Conservation (phyloP, 2,113 vertebrate species). For the Onychostoma macrolepis region DNA sequence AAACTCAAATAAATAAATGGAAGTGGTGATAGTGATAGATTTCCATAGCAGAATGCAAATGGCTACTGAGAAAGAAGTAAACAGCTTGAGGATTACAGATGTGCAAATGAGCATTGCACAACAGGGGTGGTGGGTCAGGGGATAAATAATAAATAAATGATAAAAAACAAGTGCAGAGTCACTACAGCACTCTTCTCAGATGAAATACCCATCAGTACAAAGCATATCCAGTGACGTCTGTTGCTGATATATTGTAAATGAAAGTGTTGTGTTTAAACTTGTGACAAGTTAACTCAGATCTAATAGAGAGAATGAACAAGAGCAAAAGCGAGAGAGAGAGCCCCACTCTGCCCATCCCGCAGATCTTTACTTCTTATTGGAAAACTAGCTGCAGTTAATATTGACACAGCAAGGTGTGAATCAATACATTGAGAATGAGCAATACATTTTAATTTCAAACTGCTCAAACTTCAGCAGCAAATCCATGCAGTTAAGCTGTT, state of each 20-base stretch:
- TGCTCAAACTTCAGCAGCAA: constrained; percentile 93
- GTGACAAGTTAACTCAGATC: background rate
- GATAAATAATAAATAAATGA: background rate
- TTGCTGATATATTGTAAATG: background rate
- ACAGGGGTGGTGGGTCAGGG: background rate
- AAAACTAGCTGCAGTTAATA: constrained; percentile 93
- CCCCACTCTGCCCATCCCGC: constrained; percentile 75
- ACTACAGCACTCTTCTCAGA: background rate
- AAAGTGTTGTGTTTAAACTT: constrained; percentile 1
- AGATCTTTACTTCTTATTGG: constrained; percentile 96
- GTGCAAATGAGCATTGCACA: background rate
- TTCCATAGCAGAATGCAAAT: background rate
- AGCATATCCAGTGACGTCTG: background rate
- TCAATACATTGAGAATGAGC: constrained; percentile 97
- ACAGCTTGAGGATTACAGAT: background rate
- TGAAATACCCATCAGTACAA: background rate
- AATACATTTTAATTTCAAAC: constrained; percentile 99
- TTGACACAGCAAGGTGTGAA: constrained; percentile 93
- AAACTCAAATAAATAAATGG: background rate
- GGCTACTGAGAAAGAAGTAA: background rate
- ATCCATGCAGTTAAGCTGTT: constrained; percentile 89
- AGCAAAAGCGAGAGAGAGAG: constrained; percentile 27
- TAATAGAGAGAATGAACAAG: constrained; percentile 27
- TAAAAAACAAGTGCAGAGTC: background rate
- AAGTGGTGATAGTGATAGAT: background rate